A percentile compares a stretch with the other conserved stretches of the same genome.
These are phyloP conservation scores for Zaprionus inermis DNA, from an alignment of 1,140 invertebrate species.

Conservation along the genomic window DNA sequence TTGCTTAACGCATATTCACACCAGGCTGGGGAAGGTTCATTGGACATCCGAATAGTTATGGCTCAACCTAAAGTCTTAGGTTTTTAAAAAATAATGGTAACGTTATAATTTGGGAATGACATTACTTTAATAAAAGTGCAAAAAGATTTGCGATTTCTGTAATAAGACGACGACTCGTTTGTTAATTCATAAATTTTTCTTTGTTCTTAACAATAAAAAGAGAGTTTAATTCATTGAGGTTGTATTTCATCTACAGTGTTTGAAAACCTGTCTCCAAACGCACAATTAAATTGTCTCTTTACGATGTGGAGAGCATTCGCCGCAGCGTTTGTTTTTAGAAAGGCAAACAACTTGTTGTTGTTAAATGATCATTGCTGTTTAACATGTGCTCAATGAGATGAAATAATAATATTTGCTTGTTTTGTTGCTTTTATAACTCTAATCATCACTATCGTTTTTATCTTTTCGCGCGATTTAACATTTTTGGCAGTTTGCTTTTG, in stretches of 20 bases:
- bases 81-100: no score
- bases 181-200: background rate
- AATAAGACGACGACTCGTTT: background rate
- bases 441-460: constrained; percentile 30
- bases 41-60: background rate
- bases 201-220: background rate
- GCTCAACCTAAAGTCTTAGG: background rate
- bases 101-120: background rate
- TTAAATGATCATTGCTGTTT: constrained; percentile 5
- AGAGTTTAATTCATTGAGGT: background rate
- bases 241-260: background rate
- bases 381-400: background rate
- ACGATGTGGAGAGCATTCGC: background rate
- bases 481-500: constrained; percentile 30
- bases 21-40: constrained; percentile 28
- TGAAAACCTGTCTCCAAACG: constrained; percentile 8
- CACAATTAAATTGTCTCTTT: constrained; percentile 7
- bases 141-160: background rate
- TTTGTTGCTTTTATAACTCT: constrained; percentile 16
- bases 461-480: constrained; percentile 36
- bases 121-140: background rate
- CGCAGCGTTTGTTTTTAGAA: constrained; percentile 18
- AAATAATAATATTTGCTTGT: background rate
- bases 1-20: constrained; percentile 64
- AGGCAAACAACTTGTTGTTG: constrained; percentile 16